Evolutionary conservation across 2,888 invertebrate species (phyloP).

Genomic region (Dasypolia templi): DNA sequence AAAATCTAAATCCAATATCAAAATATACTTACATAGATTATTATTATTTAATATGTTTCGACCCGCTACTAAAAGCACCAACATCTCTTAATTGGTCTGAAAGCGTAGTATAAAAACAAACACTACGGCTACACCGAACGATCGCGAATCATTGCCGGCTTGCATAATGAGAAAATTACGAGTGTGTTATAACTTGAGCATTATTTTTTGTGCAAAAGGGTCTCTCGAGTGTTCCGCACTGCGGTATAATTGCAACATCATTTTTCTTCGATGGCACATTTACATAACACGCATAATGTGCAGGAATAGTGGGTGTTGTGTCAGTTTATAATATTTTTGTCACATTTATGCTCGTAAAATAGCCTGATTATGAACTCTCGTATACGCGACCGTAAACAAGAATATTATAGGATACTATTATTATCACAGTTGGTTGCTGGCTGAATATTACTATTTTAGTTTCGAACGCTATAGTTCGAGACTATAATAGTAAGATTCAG

Average conservation of each 20-base stretch:
- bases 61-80: slow-evolving; percentile 6
- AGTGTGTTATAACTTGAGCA: slow-evolving; percentile 11
- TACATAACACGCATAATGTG: not conserved
- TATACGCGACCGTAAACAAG: not conserved
- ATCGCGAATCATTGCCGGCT: slow-evolving; percentile 34
- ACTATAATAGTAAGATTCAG: too few relatives aligned
- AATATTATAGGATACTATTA: not conserved
- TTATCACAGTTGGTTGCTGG: not conserved
- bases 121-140: not conserved
- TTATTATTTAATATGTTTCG: too few relatives aligned
- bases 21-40: too few relatives aligned
- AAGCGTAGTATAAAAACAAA: slow-evolving; percentile 12
- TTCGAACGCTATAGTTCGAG: too few relatives aligned
- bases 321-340: not conserved
- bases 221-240: slow-evolving; percentile 6
- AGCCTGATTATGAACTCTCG: not conserved
- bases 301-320: not conserved
- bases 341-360: not conserved
- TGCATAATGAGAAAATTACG: slow-evolving; percentile 11
- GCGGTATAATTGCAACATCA: not conserved
- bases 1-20: too few relatives aligned
- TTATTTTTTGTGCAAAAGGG: slow-evolving; percentile 21
- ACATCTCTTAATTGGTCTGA: slow-evolving; percentile 12
- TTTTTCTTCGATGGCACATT: too few relatives aligned
- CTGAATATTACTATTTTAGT: too few relatives aligned